These are phyloP conservation scores for Silurus glanis DNA, from an alignment of 2,113 vertebrate genomes.

Conservation along the genomic window DNA sequence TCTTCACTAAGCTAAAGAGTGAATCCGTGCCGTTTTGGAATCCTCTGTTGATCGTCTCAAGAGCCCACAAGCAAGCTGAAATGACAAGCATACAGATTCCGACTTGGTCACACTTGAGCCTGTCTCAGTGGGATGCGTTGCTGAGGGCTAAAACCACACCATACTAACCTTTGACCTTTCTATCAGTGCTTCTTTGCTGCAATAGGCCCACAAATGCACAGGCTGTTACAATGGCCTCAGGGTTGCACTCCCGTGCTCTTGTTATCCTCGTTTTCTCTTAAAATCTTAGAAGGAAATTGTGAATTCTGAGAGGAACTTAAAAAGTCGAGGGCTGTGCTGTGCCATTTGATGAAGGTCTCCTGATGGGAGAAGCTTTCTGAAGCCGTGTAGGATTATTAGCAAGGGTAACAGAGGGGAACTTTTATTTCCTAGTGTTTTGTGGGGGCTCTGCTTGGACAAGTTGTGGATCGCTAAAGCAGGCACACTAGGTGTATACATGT, in stretches of 20 bases:
- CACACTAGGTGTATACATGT: constrained; percentile 57
- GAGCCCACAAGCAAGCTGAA: constrained; percentile 32
- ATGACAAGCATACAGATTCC: constrained; percentile 44
- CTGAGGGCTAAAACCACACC: constrained; percentile 37
- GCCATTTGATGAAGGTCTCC: constrained; percentile 16
- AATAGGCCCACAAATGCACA: constrained; percentile 1
- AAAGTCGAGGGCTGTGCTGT: neutral
- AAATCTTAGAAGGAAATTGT: neutral
- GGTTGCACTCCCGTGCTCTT: neutral
- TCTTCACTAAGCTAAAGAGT: constrained; percentile 34
- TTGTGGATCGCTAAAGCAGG: constrained; percentile 70
- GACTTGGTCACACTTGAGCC: constrained; percentile 51
- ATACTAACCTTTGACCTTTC: constrained; percentile 52
- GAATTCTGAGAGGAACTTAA: constrained; percentile 15
- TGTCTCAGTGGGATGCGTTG: constrained; percentile 51
- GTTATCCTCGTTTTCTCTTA: constrained; percentile 5
- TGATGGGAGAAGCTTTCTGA: constrained; percentile 23
- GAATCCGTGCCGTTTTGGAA: constrained; percentile 40
- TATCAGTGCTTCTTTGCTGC: constrained; percentile 43
- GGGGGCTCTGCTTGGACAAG: constrained; percentile 73
- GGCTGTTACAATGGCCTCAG: constrained; percentile 13
- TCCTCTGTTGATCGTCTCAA: constrained; percentile 44
- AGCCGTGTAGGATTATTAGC: constrained; percentile 62
- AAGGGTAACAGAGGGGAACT: constrained; percentile 62
- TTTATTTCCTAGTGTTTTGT: constrained; percentile 69